Evolutionary conservation across 2,888 invertebrate species (phyloP), one percentile per base, ranked within the genome.

Genomic region (Helicoverpa assulta): DNA sequence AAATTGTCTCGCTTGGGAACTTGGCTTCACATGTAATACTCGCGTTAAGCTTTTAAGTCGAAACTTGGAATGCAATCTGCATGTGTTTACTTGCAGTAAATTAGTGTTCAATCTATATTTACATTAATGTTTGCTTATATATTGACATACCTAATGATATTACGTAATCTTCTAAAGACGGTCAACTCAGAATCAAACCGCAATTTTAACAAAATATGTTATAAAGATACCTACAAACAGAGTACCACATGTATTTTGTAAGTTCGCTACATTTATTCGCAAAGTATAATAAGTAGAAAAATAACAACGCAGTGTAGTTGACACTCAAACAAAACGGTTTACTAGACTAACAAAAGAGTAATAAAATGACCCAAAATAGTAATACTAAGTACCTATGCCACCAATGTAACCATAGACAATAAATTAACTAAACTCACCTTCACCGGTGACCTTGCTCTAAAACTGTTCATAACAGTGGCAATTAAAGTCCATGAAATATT

Each of bases 381-480:
- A 19, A 19, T 29, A 58, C 8, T 21, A 21, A 1, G 2, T 21
- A 52, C 59, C 8, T 33, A 21, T 29, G 8, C 40, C 51, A 26
- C 33, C 10, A 19, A 55, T 58, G 58, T 68, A 53, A 47, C 59
- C 37, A 56, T 65, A 64, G 43, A 58, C 47, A 62, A 67, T 78
- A 78, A 78, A 75, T 67, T 54, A 78, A 73, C 67, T 73, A 26
- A 62, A 63, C 67, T 56, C 55, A 73, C 79, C 47, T 63, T 53
- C 50, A 19, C 26, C 3, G 62, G 12, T 54, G 58, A 52, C 79
- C 79, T 78, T 53, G 74, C 50, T 67, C 59, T 67, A 67, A 63
- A 78, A 78, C 47, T 58, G 75, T 40, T 78, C 62, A 73, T 62
- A 75, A 43, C 52, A 54, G 51, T 14, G 37, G 55, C 29, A 78